Conservation (phyloP, 1,140 invertebrate genomes). For the Microplitis demolitor region DNA sequence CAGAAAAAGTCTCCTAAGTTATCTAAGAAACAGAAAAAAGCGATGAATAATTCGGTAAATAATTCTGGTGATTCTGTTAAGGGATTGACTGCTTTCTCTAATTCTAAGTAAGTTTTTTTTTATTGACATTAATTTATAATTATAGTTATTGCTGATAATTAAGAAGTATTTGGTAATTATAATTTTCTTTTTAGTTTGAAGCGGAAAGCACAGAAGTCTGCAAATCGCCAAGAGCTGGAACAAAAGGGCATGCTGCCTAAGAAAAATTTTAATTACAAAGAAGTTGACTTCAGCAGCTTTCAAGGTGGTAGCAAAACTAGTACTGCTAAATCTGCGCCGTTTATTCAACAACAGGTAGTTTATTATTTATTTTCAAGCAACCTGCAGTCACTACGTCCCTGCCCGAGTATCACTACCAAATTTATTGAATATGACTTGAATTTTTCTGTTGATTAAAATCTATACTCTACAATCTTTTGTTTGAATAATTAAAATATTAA, state of each 20-base stretch:
- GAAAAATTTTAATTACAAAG: constrained; percentile 44
- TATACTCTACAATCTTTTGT: too few species aligned
- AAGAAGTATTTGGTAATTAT: background rate
- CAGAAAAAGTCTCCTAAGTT: background rate
- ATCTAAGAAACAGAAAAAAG: background rate
- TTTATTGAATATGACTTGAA: too few species aligned
- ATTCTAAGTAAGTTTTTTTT: background rate
- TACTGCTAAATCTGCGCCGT: constrained; percentile 21
- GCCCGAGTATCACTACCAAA: too few species aligned
- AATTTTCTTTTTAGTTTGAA: constrained; percentile 30
- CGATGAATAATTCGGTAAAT: background rate
- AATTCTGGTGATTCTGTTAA: background rate
- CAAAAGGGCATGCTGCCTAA: constrained; percentile 43
- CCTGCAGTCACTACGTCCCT: too few species aligned
- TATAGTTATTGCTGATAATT: too few species aligned
- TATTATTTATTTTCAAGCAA: background rate
- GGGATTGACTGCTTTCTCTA: background rate
- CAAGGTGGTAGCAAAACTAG: constrained; percentile 48
- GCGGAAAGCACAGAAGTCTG: constrained; percentile 37
- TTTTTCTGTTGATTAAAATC: too few species aligned
- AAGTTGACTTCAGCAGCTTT: constrained; percentile 50
- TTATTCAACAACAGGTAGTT: constrained; percentile 39
- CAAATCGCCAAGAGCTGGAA: constrained; percentile 31
- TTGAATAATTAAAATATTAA: too few species aligned
- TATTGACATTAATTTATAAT: background rate